Evolutionary conservation across 2,797 vertebrate species (phyloP), one percentile per base, ranked within the genome.

Genomic region (Pitangus sulphuratus): DNA sequence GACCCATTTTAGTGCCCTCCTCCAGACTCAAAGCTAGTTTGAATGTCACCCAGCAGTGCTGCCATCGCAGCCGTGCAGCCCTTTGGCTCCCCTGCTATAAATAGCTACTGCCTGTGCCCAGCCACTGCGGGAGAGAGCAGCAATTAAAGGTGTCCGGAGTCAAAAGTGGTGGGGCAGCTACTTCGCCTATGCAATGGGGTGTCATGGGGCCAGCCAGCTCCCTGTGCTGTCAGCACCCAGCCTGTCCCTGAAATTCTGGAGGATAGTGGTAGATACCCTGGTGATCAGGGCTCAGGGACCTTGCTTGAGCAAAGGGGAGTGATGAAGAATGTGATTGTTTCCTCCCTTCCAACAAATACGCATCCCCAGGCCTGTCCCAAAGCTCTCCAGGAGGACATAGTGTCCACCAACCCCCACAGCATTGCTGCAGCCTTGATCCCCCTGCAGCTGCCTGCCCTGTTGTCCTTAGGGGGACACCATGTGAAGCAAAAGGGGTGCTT

Each of bases 61-160:
- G 30, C 8, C 15, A 75, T 69, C 2, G 0, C 1, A 17, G 31
- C 62, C 10, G 5, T 3, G 6, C 11, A n/a, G 35, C 11, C 26
- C 76, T 71, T 86, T 90, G 56, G 57, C 58, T 70, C 68, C 61
- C 37, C 22, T 7, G 50, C 95, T 98, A 98, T 97, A 97, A 97
- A 97, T 98, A 98, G 69, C 77, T 70, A 37, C 66, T 3, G 72
- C 72, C 75, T 90, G 54, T n/a, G 25, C 65, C 58, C 4, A 3
- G 66, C 68, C 3, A 7, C 24, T 19, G 89, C 1, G 15, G 74
- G 79, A 97, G 68, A 12, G 13, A 92, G 83, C 4, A 0, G 75
- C 15, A 10, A 87, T 96, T 95, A 89, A 93, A 64, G 21, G 78
- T 56, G 26, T 15, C 8, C 4, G 70, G 86, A 84, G 96, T 66